These are phyloP conservation scores for Rhyacichthys aspro DNA, from an alignment of 2,797 vertebrate genomes.

Conservation along the genomic window DNA sequence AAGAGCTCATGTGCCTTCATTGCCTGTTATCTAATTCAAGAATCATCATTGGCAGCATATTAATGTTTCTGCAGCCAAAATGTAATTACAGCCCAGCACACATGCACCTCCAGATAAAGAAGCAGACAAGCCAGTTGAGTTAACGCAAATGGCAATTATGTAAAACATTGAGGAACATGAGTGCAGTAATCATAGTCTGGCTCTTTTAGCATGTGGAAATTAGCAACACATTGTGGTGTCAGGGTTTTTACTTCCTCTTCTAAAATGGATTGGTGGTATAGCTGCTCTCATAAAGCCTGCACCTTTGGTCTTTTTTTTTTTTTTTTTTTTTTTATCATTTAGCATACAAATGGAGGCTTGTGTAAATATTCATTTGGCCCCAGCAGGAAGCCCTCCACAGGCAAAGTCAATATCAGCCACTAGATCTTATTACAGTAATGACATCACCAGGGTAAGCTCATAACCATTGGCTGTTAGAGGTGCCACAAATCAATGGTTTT, in stretches of 20 bases:
- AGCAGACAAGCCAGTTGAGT: slow-evolving; percentile 8
- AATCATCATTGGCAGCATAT: slow-evolving; percentile 12
- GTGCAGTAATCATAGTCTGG: not conserved
- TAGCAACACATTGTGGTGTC: not conserved
- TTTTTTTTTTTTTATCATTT: slow-evolving; percentile 36
- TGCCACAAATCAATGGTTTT: slow-evolving; percentile 19
- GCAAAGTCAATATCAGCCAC: slow-evolving; percentile 47
- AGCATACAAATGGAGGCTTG: slow-evolving; percentile 46
- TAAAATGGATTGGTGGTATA: not conserved
- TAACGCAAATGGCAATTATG: slow-evolving; percentile 14
- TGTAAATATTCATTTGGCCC: slow-evolving; percentile 58
- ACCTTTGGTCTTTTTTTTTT: slow-evolving; percentile 7
- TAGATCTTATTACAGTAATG: slow-evolving; percentile 50
- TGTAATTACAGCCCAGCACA: slow-evolving; percentile 9
- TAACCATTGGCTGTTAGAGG: slow-evolving; percentile 26
- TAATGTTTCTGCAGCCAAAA: slow-evolving; percentile 10
- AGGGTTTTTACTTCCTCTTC: not conserved
- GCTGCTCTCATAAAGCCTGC: not conserved
- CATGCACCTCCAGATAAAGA: slow-evolving; percentile 5
- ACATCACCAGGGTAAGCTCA: slow-evolving; percentile 29
- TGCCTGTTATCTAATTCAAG: slow-evolving; percentile 13
- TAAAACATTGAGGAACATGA: slow-evolving; percentile 8
- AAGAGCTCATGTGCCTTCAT: slow-evolving; percentile 1
- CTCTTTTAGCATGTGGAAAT: slow-evolving; percentile 14
- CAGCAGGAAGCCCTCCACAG: slow-evolving; percentile 48